phyloP scores from a whole-genome alignment of 1,140 invertebrate genomes.

The Phymastichus coffea region DNA sequence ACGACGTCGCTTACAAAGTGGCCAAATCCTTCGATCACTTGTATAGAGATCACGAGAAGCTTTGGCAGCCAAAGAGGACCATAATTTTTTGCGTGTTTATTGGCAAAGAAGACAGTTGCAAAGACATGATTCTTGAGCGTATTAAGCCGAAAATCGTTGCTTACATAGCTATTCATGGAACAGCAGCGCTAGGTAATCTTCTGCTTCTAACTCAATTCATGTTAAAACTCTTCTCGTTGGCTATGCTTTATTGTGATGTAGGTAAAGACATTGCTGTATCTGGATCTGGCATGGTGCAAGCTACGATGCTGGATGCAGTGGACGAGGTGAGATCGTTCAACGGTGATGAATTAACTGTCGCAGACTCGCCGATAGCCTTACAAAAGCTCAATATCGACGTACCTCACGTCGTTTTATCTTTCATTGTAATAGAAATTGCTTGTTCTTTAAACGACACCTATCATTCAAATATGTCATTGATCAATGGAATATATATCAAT shows the following conservation, averaged over 20 bases:
- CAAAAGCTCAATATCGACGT: slow-evolving; percentile 40
- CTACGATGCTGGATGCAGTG: slow-evolving; percentile 40
- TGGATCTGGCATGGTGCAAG: slow-evolving; percentile 48
- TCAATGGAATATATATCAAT: no score
- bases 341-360: neutral
- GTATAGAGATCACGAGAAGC: slow-evolving; percentile 34
- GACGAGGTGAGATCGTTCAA: slow-evolving; percentile 3
- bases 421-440: no score
- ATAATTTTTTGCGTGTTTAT: slow-evolving; percentile 48
- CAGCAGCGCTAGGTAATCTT: slow-evolving; percentile 39
- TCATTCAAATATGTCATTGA: no score
- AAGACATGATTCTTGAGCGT: slow-evolving; percentile 35
- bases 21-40: slow-evolving; percentile 36
- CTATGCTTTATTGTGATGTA: no score
- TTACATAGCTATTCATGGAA: slow-evolving; percentile 42
- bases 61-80: slow-evolving; percentile 46
- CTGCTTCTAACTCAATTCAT: neutral
- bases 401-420: slow-evolving; percentile 46
- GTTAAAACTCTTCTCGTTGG: no score
- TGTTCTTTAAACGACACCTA: no score
- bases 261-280: no score
- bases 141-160: slow-evolving; percentile 41
- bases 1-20: slow-evolving; percentile 40
- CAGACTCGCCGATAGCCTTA: slow-evolving; percentile 23
- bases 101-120: slow-evolving; percentile 39